Evolutionary conservation across 2,113 vertebrate species (phyloP).

Genomic region (Rhea pennata): DNA sequence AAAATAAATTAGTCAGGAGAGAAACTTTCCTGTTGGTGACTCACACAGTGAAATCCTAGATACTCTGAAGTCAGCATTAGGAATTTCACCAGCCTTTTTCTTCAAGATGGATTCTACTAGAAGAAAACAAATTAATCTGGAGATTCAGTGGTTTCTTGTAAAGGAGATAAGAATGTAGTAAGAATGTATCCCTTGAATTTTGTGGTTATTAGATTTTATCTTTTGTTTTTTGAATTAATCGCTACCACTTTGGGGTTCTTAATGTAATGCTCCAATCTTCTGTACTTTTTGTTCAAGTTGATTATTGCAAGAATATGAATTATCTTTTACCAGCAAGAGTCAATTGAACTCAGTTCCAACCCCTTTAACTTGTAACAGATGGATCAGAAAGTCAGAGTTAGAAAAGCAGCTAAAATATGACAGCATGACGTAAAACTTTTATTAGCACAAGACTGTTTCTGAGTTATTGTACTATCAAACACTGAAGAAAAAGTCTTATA

Average conservation of each 20-base stretch:
- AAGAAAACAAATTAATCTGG: background rate
- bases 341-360: constrained; percentile 21
- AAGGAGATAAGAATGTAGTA: background rate
- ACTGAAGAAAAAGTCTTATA: background rate
- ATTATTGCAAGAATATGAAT: constrained; percentile 31
- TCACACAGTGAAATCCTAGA: constrained; percentile 5
- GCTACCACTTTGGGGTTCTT: background rate
- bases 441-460: background rate
- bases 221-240: constrained; percentile 19
- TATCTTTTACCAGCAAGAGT: constrained; percentile 11
- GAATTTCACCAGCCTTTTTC: background rate
- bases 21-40: constrained; percentile 14
- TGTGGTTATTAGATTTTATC: background rate
- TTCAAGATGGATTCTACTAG: background rate
- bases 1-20: background rate
- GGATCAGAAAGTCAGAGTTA: constrained; percentile 27
- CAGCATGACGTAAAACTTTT: background rate
- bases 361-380: constrained; percentile 44
- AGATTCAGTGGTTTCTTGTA: background rate
- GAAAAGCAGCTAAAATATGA: constrained; percentile 20
- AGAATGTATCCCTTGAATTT: background rate
- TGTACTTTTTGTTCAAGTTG: constrained; percentile 2
- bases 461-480: background rate
- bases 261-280: background rate
- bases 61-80: constrained; percentile 1